Base-by-base conservation (phyloP, 2,113 vertebrate genomes). In the Microtus richardsoni region DNA sequence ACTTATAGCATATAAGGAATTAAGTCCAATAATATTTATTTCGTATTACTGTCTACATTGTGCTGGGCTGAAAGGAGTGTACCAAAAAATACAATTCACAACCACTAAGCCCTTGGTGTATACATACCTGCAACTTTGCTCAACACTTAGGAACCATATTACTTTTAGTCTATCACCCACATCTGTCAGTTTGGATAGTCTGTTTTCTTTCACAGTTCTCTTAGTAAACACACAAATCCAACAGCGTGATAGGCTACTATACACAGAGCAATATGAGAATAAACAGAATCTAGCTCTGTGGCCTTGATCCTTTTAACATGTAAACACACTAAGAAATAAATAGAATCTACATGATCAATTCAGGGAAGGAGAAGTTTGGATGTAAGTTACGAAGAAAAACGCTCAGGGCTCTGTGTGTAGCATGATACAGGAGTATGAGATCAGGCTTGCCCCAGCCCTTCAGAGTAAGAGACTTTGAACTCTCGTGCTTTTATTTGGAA, bases 151-250 rank as follows among this genome's bases (percentile, higher is more conserved):
- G 39, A 62, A 89, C 83, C 64, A 89, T 94, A 86, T 93, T 66
- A 93, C 96, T 97, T 96, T 91, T 89, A 87, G 89, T 91, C 87
- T 91, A 52, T 90, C 68, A 93, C 93, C 58, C 71, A 85, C 66
- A 78, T 62, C 60, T 95, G 39, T 91, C 86, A 54, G 91, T n/a
- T 91, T 91, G 58, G n/a, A 94, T 93, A 94, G 84, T 94, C 74
- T 91, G 87, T 94, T 96, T 94, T 91, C 54, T 95, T 93, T 92
- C 52, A 60, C 41, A 80, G 54, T 41, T 93, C 92, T n/a, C 93
- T 93, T 47, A 52, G 47, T 3, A 36, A 93, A 93, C 78, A 71
- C 84, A 96, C 93, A 97, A 95, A 94, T 97, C 92, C 77, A 87
- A 60, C 12, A 85, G 52, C 21, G 89, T 80, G 74, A 64, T 78